Conservation (phyloP, 2,113 vertebrate species). For the Typhlomys cinereus region DNA sequence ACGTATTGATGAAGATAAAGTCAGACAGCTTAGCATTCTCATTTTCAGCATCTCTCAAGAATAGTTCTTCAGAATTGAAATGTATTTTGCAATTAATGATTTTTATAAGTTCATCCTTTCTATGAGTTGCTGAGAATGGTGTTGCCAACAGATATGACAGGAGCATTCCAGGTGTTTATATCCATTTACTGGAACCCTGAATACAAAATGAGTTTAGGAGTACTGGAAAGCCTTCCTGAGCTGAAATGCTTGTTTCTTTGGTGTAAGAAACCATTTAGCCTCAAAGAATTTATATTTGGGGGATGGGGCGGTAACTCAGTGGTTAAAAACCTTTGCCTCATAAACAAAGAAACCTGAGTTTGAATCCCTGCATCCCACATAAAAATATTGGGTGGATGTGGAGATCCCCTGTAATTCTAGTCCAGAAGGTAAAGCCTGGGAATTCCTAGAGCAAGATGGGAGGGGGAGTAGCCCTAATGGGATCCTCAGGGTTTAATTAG, state of each 20-base stretch:
- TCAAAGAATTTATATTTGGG: constrained; percentile 15
- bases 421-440: no score
- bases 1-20: neutral
- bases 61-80: neutral
- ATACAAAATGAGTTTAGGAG: neutral
- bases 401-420: no score
- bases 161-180: neutral
- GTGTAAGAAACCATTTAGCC: neutral
- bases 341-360: no score
- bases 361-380: no score
- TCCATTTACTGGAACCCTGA: neutral
- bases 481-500: no score
- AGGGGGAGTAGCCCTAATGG: no score
- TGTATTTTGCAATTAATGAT: neutral
- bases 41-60: neutral
- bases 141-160: neutral
- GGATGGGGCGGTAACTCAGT: no score
- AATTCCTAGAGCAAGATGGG: no score
- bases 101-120: neutral
- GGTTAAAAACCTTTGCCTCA: no score
- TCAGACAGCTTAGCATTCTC: neutral
- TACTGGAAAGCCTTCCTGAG: neutral
- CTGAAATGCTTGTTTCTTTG: neutral
- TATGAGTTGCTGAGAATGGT: neutral
- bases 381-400: no score